Evolutionary conservation across 1,140 invertebrate genomes (phyloP).

Genomic region (Drosophila biarmipes): DNA sequence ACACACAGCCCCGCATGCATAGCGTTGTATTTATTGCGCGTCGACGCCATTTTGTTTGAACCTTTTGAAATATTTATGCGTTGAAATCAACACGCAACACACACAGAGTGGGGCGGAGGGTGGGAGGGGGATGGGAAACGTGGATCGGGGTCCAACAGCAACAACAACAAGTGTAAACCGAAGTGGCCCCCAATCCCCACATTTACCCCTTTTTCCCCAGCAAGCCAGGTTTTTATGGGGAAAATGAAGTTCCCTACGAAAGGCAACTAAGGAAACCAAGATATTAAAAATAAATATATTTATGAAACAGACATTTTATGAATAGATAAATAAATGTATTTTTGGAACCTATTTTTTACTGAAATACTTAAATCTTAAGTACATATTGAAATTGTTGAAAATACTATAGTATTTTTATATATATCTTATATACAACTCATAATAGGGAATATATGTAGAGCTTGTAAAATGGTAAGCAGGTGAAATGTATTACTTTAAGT

Average conservation of each 20-base stretch:
- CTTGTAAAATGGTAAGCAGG: no score
- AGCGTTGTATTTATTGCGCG: slow-evolving; percentile 77
- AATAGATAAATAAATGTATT: no score
- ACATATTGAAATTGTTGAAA: no score
- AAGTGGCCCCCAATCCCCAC: slow-evolving; percentile 5
- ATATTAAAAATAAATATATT: no score
- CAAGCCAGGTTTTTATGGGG: background rate
- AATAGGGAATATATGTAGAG: no score
- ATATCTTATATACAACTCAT: no score
- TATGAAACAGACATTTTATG: no score
- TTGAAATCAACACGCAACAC: slow-evolving; percentile 80
- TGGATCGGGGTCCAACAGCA: slow-evolving; percentile 23
- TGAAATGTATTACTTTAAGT: no score
- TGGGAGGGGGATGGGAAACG: slow-evolving; percentile 11
- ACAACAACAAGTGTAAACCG: slow-evolving; percentile 37
- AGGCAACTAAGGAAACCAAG: no score
- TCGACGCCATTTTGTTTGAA: slow-evolving; percentile 83
- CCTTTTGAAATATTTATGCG: slow-evolving; percentile 82
- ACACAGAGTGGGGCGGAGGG: slow-evolving; percentile 20
- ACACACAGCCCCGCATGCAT: slow-evolving; percentile 19
- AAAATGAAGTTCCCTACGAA: background rate
- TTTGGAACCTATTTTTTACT: no score
- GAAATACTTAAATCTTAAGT: no score
- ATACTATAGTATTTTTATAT: no score
- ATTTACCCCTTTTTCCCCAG: background rate